Base-by-base conservation (phyloP, 1,140 invertebrate species). In the Zaprionus ornatus region DNA sequence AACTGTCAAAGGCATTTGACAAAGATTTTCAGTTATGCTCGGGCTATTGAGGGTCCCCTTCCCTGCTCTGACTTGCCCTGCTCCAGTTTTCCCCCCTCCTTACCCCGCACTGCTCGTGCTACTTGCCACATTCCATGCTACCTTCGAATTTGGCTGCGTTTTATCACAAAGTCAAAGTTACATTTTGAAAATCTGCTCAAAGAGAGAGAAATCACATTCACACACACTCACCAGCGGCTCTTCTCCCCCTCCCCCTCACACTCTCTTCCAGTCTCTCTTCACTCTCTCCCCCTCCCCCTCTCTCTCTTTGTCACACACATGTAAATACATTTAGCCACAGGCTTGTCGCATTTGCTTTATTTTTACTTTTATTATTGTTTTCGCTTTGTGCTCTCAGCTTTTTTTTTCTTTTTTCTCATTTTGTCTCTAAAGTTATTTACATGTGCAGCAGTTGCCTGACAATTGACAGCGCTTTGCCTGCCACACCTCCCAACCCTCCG, bases 1-100 rank as follows among this genome's bases (percentile, higher is more conserved):
- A 42, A 82, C 83, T 87, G 82, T 82, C 82, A 87, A 87, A 87
- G 84, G 84, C 78, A 88, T 87, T 88, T 80, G 69, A 77, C 55
- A 67, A 73, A 73, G 45, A 77, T 77, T 77, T 74, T 45, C 69
- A 72, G 75, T 55, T 52, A 74, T 78, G 57, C 59, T 37, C 40
- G 69, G 42, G 23, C 21, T 45, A 55, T 54, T 23, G 50, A 35
- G 19, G 19, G 19, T 32, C 29, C 19, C 40, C 37, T 29, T 4
- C 1, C 6, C 10, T 23, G 1, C 48, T 25, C 1, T 13, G 23
- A 10, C 12, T 50, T 32, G 7, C 10, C 1, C 19, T 40, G 17
- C 23, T 12, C 15, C n/a, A 23, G 17, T 19, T 19, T 4, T 9
- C 29, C 42, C 12, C 21, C 15, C 9, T 12, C 35, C 27, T 25